These are phyloP conservation scores for Toxonevra muliebris DNA, from an alignment of 2,888 invertebrate species.

Conservation along the genomic window DNA sequence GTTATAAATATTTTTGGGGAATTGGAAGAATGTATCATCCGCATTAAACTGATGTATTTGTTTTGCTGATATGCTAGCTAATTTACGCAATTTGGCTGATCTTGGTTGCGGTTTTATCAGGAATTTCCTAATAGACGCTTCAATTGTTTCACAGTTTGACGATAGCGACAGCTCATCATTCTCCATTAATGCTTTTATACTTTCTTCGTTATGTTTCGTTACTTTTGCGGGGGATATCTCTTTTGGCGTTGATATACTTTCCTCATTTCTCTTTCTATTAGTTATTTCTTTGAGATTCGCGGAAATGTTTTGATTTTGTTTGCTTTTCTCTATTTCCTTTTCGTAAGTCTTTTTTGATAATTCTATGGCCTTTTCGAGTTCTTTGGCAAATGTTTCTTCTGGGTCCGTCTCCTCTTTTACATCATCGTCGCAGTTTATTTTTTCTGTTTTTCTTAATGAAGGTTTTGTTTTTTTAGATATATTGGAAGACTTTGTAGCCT, in stretches of 20 bases:
- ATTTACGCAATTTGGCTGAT: constrained; percentile 18
- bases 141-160: background rate
- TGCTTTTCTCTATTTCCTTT: background rate
- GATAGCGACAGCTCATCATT: background rate
- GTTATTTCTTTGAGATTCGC: constrained; percentile 1
- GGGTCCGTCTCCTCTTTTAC: no score
- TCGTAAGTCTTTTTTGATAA: background rate
- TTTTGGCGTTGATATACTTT: background rate
- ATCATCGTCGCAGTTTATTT: no score
- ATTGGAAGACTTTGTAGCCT: no score
- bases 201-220: no score
- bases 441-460: no score
- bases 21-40: constrained; percentile 43
- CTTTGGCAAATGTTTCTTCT: no score
- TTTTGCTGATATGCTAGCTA: constrained; percentile 2
- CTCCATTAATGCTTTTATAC: background rate
- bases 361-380: no score
- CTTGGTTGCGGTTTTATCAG: constrained; percentile 20
- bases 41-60: no score
- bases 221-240: background rate
- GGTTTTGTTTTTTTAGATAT: no score
- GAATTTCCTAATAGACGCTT: background rate
- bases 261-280: background rate
- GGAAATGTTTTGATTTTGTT: background rate
- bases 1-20: constrained; percentile 47